Percentiles rank a stretch among this genome's conserved stretches.
These are phyloP conservation scores for Homarus americanus DNA, from an alignment of 1,140 invertebrate species.

Conservation along the genomic window DNA sequence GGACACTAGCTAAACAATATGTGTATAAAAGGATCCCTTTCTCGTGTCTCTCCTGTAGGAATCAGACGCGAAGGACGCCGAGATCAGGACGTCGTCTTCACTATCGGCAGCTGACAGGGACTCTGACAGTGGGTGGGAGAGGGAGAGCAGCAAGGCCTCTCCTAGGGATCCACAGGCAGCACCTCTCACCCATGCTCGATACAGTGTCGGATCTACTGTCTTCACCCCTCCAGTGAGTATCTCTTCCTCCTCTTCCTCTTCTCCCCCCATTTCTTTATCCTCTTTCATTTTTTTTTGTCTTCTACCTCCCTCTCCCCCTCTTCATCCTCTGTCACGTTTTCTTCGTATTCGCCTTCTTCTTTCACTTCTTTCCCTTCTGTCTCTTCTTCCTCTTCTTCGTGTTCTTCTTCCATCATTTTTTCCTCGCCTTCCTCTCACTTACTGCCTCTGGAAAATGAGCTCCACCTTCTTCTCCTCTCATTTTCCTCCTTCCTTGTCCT, in stretches of 20 bases:
- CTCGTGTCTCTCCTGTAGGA: conserved; percentile 19
- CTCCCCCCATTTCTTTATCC: no score
- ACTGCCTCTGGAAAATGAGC: no score
- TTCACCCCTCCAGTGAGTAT: conserved; percentile 65
- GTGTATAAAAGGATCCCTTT: no score
- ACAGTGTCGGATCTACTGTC: conserved; percentile 60
- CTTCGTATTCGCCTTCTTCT: background rate
- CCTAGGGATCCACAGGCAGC: conserved; percentile 19
- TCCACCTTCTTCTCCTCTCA: no score
- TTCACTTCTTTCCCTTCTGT: no score
- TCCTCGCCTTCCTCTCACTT: no score
- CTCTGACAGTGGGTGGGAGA: conserved; percentile 63
- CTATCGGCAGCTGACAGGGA: conserved; percentile 54
- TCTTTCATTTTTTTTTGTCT: no score
- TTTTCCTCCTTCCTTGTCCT: no score
- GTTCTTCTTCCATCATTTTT: no score
- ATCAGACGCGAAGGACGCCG: conserved; percentile 56
- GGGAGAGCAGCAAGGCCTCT: conserved; percentile 58
- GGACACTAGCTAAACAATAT: no score
- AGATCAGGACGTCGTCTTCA: conserved; percentile 48
- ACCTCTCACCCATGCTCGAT: conserved; percentile 26
- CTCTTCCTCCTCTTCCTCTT: background rate
- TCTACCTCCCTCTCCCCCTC: no score
- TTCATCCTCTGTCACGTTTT: background rate
- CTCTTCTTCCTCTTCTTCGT: no score